These are phyloP conservation scores for Galerucella calmariensis DNA, from an alignment of 2,888 invertebrate genomes.

Conservation along the genomic window DNA sequence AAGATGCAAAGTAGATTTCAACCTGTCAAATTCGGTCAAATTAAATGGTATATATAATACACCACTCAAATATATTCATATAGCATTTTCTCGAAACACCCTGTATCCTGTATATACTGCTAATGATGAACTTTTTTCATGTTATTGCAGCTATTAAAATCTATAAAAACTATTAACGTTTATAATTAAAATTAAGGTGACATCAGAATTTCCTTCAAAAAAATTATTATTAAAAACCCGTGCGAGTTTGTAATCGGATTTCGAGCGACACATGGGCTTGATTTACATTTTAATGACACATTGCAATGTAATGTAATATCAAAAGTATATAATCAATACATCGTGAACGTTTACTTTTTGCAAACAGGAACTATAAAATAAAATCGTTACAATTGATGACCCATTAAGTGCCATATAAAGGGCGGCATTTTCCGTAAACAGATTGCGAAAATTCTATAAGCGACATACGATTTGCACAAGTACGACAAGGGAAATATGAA, in stretches of 20 bases:
- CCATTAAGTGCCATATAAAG: neutral
- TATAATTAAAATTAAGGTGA: neutral
- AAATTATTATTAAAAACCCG: neutral
- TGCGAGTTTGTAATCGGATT: neutral
- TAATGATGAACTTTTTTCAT: too few relatives aligned
- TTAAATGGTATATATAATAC: too few relatives aligned
- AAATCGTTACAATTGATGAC: slow-evolving; percentile 19
- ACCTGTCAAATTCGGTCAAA: too few relatives aligned
- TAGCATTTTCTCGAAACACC: too few relatives aligned
- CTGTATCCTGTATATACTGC: too few relatives aligned
- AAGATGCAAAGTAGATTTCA: too few relatives aligned
- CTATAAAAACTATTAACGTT: neutral
- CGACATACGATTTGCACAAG: too few relatives aligned
- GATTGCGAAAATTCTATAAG: too few relatives aligned
- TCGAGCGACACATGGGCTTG: neutral
- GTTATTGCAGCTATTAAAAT: too few relatives aligned
- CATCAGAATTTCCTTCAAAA: neutral
- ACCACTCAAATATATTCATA: too few relatives aligned
- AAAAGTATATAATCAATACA: neutral
- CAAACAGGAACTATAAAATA: slow-evolving; percentile 26
- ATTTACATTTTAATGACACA: slow-evolving; percentile 16
- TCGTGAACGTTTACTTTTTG: neutral
- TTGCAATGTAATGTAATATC: neutral
- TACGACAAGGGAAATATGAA: too few relatives aligned
- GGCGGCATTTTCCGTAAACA: neutral